Evolutionary conservation across 1,140 invertebrate genomes (phyloP), one percentile per base, ranked within the genome.

Genomic region (Drosophila nigromelanica): DNA sequence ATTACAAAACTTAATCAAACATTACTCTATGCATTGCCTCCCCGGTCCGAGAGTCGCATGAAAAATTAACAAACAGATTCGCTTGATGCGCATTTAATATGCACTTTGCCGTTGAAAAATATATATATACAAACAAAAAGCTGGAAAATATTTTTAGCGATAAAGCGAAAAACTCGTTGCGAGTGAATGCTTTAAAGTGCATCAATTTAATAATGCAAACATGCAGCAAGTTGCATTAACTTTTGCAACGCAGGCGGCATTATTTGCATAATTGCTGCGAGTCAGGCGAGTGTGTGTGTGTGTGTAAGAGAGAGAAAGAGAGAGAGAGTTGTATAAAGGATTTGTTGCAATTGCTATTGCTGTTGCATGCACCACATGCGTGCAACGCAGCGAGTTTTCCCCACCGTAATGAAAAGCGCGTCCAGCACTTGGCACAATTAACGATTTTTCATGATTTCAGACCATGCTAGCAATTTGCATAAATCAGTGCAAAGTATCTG

Each of bases 401-500:
- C 18, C n/a, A 79, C 62, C 69, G 62, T 79, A 79, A 79, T 82
- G 77, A 81, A 80, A 80, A 77, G 27, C 21, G 71, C 76, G 68
- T 73, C 75, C 75, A 78, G 82, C 81, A 86, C 82, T 86, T 86
- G 80, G 75, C 78, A 76, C 82, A 86, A 87, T 86, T 87, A 87
- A 89, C 82, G 82, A 87, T 89, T 87, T 89, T 87, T 89, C 82
- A 82, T 72, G 82, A 86, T 87, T 86, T 70, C 75, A 71, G 47
- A 55, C 50, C 73, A 52, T 51, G 74, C 74, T 64, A 73, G 72
- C 82, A 89, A 82, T 87, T 89, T 87, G 75, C 82, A 87, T 87
- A 87, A 87, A 87, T 87, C 82, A 87, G 83, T 76, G 83, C 82
- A 82, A 87, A 87, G 79, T 87, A 87, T 87, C 82, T 87, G 75